These are phyloP conservation scores for Pseudomyrmex cubaensis DNA, from an alignment of 1,140 invertebrate genomes.

Conservation along the genomic window DNA sequence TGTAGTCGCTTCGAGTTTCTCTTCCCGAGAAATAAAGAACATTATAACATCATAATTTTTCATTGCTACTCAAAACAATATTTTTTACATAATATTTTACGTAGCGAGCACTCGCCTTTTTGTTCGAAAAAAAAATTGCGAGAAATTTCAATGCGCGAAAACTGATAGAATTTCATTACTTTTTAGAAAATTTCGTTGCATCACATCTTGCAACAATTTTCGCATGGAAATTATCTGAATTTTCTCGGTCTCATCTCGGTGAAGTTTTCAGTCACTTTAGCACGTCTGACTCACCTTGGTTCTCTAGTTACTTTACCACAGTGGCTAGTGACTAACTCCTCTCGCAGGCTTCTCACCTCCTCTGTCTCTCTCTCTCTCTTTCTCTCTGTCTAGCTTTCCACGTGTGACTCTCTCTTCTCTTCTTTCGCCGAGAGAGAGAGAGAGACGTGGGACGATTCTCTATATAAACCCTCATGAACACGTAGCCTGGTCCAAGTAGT, in stretches of 20 bases:
- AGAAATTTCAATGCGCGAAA: too few relatives aligned
- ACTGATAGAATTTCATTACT: too few relatives aligned
- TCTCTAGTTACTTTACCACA: constrained; percentile 37
- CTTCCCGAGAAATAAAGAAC: not conserved
- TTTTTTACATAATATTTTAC: not conserved
- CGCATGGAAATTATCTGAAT: too few relatives aligned
- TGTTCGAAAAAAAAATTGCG: not conserved
- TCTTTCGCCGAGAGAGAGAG: constrained; percentile 15
- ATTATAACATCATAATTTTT: too few relatives aligned
- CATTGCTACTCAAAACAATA: not conserved
- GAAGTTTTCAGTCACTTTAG: not conserved
- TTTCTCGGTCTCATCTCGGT: too few relatives aligned
- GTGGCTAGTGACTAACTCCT: constrained; percentile 44
- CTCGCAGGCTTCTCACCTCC: constrained; percentile 10
- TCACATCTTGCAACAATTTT: not conserved
- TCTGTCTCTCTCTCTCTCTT: constrained; percentile 31
- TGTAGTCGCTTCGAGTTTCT: too few relatives aligned
- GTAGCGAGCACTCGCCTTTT: not conserved
- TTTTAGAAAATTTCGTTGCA: too few relatives aligned
- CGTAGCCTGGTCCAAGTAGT: constrained; percentile 72
- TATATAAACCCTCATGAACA: constrained; percentile 82
- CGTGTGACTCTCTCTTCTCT: constrained; percentile 68
- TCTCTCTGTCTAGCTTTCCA: constrained; percentile 57
- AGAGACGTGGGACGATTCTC: constrained; percentile 81
- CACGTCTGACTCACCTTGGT: not conserved